Evolutionary conservation across 1,140 invertebrate genomes (phyloP), one percentile per base, ranked within the genome.

Genomic region (Trachymyrmex cornetzi): DNA sequence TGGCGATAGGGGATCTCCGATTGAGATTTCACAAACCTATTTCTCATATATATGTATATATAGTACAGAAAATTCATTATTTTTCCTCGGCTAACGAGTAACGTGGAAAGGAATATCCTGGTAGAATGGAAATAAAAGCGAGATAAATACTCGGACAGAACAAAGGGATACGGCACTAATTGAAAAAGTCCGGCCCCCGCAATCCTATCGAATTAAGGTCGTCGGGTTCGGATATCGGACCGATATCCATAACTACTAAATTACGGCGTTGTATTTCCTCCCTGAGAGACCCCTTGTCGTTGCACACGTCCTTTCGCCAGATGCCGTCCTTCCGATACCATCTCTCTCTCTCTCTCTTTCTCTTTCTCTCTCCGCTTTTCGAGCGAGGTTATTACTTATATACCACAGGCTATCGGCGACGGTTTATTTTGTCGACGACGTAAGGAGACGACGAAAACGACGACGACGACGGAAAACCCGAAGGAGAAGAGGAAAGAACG

Each of bases 301-400:
- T 81, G 69, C 80, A 75, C 69, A 74, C 88, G 89, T 89, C 80
- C 88, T 90, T 85, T 89, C 66, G 86, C 80, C 89, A 90, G 89
- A 90, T 90, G 89, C 89, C 87, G 81, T 86, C 64, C 38, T 82
- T 38, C 55, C 89, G 90, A 91, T 90, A 91, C 88, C 81, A 61
- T 88, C 77, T 61, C 53, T 77, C 30, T 55, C 63, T 79, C 11
- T 30, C 64, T 89, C 50, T 79, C 72, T 61, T 53, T 67, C 19
- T 30, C 30, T 34, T 27, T 27, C 44, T 89, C 61, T 79, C 81
- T 61, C 22, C 71, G 19, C 38, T 59, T 81, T 63, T 59, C 82
- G 74, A 91, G 61, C 89, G 77, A 63, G 57, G 85, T 91, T 91
- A 91, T 91, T 91, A 90, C 89, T 91, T 91, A 91, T 91, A 91